These are phyloP conservation scores for Rhabdomys dilectus DNA, from an alignment of 2,113 vertebrate genomes.

Conservation along the genomic window DNA sequence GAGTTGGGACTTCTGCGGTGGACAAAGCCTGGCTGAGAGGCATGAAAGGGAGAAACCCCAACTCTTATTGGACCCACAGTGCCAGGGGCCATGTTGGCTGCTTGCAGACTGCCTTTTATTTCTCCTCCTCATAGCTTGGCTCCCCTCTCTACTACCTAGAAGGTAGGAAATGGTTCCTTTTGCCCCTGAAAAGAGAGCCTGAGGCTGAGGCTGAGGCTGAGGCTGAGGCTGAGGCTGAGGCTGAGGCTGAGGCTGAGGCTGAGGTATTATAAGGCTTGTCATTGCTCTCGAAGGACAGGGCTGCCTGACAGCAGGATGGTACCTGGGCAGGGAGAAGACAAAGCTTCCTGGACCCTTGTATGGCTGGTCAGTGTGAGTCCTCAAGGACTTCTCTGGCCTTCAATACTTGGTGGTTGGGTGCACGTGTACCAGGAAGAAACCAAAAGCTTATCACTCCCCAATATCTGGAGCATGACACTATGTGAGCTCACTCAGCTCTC, in stretches of 20 bases:
- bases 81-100: rapidly evolving
- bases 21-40: not conserved
- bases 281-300: rapidly evolving
- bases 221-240: not conserved
- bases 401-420: not conserved
- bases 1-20: not conserved
- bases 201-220: not conserved
- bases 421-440: not conserved
- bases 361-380: rapidly evolving
- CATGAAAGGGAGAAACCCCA: rapidly evolving
- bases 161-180: not conserved
- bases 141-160: not conserved
- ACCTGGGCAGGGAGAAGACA: not conserved
- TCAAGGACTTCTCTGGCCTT: not conserved
- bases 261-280: rapidly evolving
- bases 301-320: not conserved
- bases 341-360: not conserved
- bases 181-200: not conserved
- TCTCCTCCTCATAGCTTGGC: not conserved
- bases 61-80: not conserved
- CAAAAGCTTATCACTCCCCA: rapidly evolving
- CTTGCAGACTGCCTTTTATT: rapidly evolving
- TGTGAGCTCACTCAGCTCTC: not conserved
- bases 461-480: too few species aligned
- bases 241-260: not conserved